Percentiles rank a stretch among this genome's conserved stretches.
phyloP scores from a whole-genome alignment of 2,888 invertebrate species.

The Lithophane semibrunnea region DNA sequence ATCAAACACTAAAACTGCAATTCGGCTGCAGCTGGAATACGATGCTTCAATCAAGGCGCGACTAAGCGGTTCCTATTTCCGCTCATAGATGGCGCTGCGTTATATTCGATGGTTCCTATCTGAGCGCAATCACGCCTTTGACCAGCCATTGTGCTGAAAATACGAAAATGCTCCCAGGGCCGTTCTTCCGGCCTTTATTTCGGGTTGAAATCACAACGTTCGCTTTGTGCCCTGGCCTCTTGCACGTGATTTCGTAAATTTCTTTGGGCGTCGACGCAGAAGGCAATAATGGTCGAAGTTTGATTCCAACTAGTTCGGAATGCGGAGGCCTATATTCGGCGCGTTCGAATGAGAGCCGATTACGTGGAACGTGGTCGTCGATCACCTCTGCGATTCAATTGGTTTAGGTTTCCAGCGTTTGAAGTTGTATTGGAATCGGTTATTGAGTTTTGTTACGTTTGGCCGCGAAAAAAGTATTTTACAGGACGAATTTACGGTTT shows the following conservation, averaged over 20 bases:
- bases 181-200: slow-evolving; percentile 83
- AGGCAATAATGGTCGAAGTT: slow-evolving; percentile 82
- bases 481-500: slow-evolving; percentile 8
- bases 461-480: slow-evolving; percentile 17
- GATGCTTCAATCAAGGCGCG: slow-evolving; percentile 75
- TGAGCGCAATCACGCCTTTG: slow-evolving; percentile 81
- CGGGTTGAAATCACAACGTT: slow-evolving; percentile 70
- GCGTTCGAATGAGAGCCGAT: slow-evolving; percentile 61
- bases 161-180: slow-evolving; percentile 70
- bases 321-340: slow-evolving; percentile 64
- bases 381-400: slow-evolving; percentile 61
- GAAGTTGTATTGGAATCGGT: slow-evolving; percentile 56
- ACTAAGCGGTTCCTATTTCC: slow-evolving; percentile 87
- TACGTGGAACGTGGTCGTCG: slow-evolving; percentile 60
- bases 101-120: slow-evolving; percentile 73
- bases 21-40: slow-evolving; percentile 58
- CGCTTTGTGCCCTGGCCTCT: slow-evolving; percentile 74
- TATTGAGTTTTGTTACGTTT: slow-evolving; percentile 55
- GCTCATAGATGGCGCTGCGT: slow-evolving; percentile 84
- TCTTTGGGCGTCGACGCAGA: slow-evolving; percentile 81
- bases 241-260: slow-evolving; percentile 78
- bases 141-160: slow-evolving; percentile 75
- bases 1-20: slow-evolving; percentile 64
- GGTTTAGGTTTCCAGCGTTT: slow-evolving; percentile 57
- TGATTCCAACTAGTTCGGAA: slow-evolving; percentile 71